These are phyloP conservation scores for Drosophila lini DNA, from an alignment of 1,140 invertebrate genomes.

Conservation along the genomic window DNA sequence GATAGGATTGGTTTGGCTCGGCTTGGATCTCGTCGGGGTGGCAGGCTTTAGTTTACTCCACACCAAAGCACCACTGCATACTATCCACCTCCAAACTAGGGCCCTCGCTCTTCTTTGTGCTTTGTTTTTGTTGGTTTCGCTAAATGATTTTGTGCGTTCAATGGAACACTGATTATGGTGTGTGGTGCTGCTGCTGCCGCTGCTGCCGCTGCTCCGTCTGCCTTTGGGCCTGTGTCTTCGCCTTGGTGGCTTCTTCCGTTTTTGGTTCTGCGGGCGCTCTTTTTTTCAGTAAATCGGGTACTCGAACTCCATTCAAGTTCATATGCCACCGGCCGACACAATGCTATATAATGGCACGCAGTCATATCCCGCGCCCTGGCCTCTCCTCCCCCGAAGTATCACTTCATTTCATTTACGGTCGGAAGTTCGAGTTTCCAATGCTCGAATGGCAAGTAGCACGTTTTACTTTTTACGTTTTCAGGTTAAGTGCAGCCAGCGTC, in stretches of 20 bases:
- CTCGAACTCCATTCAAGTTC: constrained; percentile 69
- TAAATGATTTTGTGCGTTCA: constrained; percentile 84
- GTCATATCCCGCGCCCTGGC: constrained; percentile 44
- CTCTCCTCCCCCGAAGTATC: neutral
- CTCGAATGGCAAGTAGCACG: constrained; percentile 26
- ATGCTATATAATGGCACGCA: constrained; percentile 69
- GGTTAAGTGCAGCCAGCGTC: constrained; percentile 51
- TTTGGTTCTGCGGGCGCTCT: constrained; percentile 56
- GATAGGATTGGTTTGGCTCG: constrained; percentile 52
- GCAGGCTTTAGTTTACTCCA: constrained; percentile 36
- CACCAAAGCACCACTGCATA: constrained; percentile 13
- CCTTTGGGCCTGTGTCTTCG: constrained; percentile 43
- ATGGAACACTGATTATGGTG: constrained; percentile 84
- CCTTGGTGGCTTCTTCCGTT: constrained; percentile 57
- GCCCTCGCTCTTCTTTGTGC: constrained; percentile 40
- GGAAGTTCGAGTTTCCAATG: constrained; percentile 67
- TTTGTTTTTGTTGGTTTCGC: constrained; percentile 80
- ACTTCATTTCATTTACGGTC: constrained; percentile 68
- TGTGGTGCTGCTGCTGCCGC: constrained; percentile 49
- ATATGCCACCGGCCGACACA: constrained; percentile 64
- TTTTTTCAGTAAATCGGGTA: constrained; percentile 32
- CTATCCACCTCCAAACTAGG: constrained; percentile 45
- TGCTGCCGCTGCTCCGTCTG: constrained; percentile 50
- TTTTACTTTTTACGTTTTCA: constrained; percentile 58
- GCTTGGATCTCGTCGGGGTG: constrained; percentile 48